These are phyloP conservation scores for Aspidiotus destructor DNA, from an alignment of 2,888 invertebrate species.

Conservation along the genomic window DNA sequence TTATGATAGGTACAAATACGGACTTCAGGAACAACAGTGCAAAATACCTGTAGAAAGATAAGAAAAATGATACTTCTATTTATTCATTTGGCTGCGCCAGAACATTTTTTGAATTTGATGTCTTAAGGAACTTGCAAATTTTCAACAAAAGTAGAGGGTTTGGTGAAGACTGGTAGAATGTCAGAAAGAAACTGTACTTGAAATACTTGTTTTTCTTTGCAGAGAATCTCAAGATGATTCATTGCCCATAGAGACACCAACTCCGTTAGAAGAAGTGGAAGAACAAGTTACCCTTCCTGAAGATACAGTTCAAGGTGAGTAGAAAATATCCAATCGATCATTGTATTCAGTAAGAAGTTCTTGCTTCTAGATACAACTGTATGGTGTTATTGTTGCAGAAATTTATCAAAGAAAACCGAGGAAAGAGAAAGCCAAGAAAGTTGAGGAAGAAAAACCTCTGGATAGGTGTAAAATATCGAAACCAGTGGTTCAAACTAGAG, in stretches of 20 bases:
- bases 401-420: conserved; percentile 13
- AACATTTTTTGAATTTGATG: too few species aligned
- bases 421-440: conserved; percentile 49
- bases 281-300: conserved; percentile 39
- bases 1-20: too few species aligned
- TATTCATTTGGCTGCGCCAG: too few species aligned
- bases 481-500: conserved; percentile 35
- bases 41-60: too few species aligned
- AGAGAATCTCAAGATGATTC: background rate
- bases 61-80: too few species aligned
- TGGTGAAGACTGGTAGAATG: too few species aligned
- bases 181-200: background rate
- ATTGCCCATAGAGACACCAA: conserved; percentile 7
- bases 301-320: conserved; percentile 34
- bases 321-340: conserved; percentile 5
- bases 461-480: conserved; percentile 52
- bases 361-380: too few species aligned
- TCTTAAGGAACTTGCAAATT: too few species aligned
- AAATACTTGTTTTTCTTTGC: background rate
- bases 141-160: too few species aligned
- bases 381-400: background rate
- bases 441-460: conserved; percentile 44
- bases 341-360: too few species aligned
- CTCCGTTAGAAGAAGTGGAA: conserved; percentile 42
- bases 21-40: too few species aligned